Base-by-base conservation (phyloP, 2,888 invertebrate genomes). In the Polydrusus pterygomalis region DNA sequence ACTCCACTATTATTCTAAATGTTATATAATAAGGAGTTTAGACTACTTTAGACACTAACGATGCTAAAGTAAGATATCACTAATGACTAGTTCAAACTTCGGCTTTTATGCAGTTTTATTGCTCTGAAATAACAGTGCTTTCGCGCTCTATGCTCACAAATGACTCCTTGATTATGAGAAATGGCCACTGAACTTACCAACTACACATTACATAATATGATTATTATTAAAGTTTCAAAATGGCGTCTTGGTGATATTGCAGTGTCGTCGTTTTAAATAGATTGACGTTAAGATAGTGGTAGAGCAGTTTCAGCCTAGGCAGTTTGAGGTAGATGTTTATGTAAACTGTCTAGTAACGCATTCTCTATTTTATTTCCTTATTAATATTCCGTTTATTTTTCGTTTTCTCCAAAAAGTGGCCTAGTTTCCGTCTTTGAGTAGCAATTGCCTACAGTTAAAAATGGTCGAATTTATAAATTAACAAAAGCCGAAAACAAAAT, bases 171-270 rank as follows among this genome's bases (percentile, higher is more conserved):
- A 70, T 70, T 70, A 62, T 70, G 62, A 70, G 43, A 40, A 45
- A 70, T 60, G 70, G 60, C 62, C 30, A 43, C 62, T 62, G 60
- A 60, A 70, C 60, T 70, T 60, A n/a, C 62, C 60, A 70, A 70
- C 45, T 70, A 58, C 58, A 70, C 43, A 47, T 70, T 70, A 70
- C 62, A 70, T 70, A 62, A 43, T 70, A 70, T 40, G 60, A 43
- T 70, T 70, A 60, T 70, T 60, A 63, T 63, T 17, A 70, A 70
- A 70, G 40, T 70, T 70, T n/a, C 40, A 34, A 62, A 70, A 70
- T 45, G 43, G 25, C 63, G 45, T 47, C 49, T 43, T 43, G n/a
- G 34, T 34, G 34, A 34, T 34, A 34, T 34, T 34, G 34, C 10
- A 34, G 8, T 34, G 34, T 9, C 34, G 9, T 34, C 34, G 10